A percentile compares a stretch with the other conserved stretches of the same genome.
Conservation (phyloP, 1,140 invertebrate genomes). For the Mactra quadrangularis region DNA sequence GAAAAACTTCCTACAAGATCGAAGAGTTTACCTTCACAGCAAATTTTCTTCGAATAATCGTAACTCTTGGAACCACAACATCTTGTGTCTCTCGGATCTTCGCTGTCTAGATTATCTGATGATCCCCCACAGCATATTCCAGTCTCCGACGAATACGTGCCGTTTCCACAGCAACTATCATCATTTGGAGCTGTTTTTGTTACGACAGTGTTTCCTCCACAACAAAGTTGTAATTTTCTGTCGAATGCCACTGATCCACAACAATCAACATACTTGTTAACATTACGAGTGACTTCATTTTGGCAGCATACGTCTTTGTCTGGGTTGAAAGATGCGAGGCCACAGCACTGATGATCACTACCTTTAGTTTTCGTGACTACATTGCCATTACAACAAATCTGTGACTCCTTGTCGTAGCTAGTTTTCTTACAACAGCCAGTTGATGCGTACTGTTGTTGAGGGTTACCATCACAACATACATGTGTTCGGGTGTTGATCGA, state of each 20-base stretch:
- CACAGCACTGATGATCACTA: constrained; percentile 29
- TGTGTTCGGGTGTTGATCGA: constrained; percentile 16
- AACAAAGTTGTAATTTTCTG: neutral
- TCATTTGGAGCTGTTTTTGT: neutral
- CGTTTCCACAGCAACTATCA: constrained; percentile 39
- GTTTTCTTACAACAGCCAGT: constrained; percentile 31
- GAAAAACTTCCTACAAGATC: neutral
- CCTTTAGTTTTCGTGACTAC: neutral
- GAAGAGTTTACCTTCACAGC: constrained; percentile 32
- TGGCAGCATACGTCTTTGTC: constrained; percentile 26
- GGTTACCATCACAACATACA: constrained; percentile 19
- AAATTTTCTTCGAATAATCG: neutral
- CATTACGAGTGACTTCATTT: neutral
- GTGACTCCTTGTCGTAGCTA: constrained; percentile 16
- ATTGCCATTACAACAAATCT: constrained; percentile 20
- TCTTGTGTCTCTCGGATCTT: constrained; percentile 9
- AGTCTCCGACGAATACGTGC: constrained; percentile 8
- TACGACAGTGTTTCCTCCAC: neutral
- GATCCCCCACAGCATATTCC: constrained; percentile 32
- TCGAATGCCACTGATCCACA: constrained; percentile 20
- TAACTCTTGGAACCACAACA: constrained; percentile 28
- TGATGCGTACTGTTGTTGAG: neutral
- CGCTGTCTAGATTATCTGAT: neutral
- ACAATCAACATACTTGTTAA: neutral
- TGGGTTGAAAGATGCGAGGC: constrained; percentile 1